A percentile compares a stretch with the other conserved stretches of the same genome.
These are phyloP conservation scores for Piprites chloris DNA, from an alignment of 2,113 vertebrate genomes.

Conservation along the genomic window DNA sequence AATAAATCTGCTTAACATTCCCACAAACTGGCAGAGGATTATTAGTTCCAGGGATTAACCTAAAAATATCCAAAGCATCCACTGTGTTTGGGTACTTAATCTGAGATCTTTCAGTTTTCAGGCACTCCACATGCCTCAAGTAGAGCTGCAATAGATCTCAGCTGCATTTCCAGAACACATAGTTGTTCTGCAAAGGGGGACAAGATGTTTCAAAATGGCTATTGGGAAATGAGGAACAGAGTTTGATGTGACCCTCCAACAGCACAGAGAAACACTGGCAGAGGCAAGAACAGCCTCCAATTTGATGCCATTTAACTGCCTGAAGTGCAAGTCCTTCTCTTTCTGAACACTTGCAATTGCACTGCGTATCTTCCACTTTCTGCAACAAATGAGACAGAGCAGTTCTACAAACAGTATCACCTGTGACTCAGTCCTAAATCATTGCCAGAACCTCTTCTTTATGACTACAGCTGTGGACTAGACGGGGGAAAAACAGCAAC, in stretches of 20 bases:
- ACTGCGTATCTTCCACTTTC: not conserved
- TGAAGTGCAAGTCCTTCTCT: not conserved
- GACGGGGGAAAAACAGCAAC: not conserved
- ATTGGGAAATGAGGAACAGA: not conserved
- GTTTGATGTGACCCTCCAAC: not conserved
- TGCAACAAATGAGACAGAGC: not conserved
- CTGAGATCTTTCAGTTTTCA: conserved; percentile 1
- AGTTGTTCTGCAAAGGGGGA: not conserved
- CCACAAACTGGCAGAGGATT: conserved; percentile 10
- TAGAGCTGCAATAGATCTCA: not conserved
- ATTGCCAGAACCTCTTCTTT: not conserved
- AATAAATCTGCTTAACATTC: conserved; percentile 37
- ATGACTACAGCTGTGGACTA: not conserved
- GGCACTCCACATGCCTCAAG: not conserved
- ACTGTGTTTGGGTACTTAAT: not conserved
- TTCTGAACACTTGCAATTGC: not conserved
- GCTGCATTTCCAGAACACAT: not conserved
- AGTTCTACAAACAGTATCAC: not conserved
- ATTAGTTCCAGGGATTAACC: conserved; percentile 18
- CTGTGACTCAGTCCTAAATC: not conserved
- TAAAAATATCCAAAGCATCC: conserved; percentile 36
- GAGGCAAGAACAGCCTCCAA: not conserved
- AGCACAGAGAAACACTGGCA: not conserved
- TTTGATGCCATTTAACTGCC: not conserved
- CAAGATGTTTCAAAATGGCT: not conserved